Base-by-base conservation (phyloP, 2,888 invertebrate genomes). In the Torymus texanus region DNA sequence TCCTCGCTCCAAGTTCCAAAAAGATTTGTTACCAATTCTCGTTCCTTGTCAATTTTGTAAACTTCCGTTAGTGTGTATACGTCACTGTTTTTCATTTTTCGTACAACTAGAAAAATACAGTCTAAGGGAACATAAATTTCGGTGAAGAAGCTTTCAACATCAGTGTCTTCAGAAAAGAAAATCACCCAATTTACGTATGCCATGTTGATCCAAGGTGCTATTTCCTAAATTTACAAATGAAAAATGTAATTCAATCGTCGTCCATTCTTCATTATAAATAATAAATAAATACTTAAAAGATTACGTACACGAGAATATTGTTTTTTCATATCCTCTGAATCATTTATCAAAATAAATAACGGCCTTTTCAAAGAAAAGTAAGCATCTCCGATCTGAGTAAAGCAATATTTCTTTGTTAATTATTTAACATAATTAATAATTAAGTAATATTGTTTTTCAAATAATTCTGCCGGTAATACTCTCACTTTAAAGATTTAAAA, bases 131-230 rank as follows among this genome's bases (percentile, higher is more conserved):
- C 80, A 67, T 87, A 84, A 65, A 89, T 86, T 0, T 87, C 76
- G 2, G 80, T 50, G 56, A 90, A 86, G 53, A 89, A 90, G 2
- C 86, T 82, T 0, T 83, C 75, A 51, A 87, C 81, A 1, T 71
- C 82, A 2, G 87, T 88, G 11, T 83, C 82, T 29, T 88, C 83
- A 13, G 82, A 76, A 70, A 89, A 86, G 78, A 90, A 89, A 58
- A 88, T 81, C 71, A 90, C 29, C 90, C 90, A 90, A 3, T 87
- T 88, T 14, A 89, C 89, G 83, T 90, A 89, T 1, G 89, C 83
- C 90, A 90, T 90, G 53, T 86, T 78, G 63, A 90, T 88, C 89
- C 88, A 89, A 0, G 82, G 80, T 0, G 89, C 85, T 8, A 90
- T 84, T 83, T 87, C 85, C 87, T 87, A 68, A 41, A 41, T 41